Conservation (phyloP, 2,113 vertebrate species). For the Ursus arctos region DNA sequence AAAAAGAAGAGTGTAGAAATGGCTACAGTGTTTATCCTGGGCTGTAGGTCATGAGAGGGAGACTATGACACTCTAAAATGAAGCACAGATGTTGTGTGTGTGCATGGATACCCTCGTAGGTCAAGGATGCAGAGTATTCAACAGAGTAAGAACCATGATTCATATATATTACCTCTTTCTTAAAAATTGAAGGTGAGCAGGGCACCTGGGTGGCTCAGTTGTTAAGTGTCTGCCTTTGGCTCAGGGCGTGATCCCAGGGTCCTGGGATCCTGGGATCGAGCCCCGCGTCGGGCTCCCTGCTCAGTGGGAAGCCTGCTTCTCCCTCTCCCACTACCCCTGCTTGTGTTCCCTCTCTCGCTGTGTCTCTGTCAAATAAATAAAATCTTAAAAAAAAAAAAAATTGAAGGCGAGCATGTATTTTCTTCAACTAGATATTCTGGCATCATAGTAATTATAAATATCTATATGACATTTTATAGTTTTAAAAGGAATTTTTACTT, state of each 20-base stretch:
- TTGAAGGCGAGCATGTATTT: background rate
- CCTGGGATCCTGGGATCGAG: too few species aligned
- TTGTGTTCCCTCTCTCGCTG: too few species aligned
- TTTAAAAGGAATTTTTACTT: constrained; percentile 3
- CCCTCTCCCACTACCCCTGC: too few species aligned
- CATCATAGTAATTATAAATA: background rate
- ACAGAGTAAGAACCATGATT: background rate
- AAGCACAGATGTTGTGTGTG: background rate
- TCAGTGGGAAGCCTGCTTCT: too few species aligned
- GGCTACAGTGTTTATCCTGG: background rate
- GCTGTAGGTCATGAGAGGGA: background rate
- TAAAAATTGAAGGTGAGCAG: background rate
- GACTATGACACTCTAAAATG: background rate
- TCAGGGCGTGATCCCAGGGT: too few species aligned
- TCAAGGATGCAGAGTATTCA: background rate
- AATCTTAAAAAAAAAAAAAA: background rate
- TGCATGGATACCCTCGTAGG: background rate
- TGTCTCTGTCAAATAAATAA: too few species aligned
- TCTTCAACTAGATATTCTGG: background rate
- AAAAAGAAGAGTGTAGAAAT: background rate
- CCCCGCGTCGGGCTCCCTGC: too few species aligned
- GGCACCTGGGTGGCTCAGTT: too few species aligned
- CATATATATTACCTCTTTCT: background rate
- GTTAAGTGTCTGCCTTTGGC: too few species aligned
- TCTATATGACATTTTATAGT: background rate